Base-by-base conservation (phyloP, 2,797 vertebrate species). In the Bufotes viridis region DNA sequence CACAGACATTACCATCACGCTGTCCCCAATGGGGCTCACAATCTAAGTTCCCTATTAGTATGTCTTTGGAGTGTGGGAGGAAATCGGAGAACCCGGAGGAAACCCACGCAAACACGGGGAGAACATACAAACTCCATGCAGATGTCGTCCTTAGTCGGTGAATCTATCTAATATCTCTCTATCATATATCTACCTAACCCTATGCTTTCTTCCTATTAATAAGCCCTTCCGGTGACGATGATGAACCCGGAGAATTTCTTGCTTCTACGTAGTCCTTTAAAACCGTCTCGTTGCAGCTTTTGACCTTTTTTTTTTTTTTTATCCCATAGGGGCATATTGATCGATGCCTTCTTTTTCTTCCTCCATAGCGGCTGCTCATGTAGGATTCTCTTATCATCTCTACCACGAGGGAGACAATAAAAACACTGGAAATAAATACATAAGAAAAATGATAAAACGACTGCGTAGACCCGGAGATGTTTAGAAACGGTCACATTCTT, bases 361-460 rank as follows among this genome's bases (percentile, higher is more conserved):
- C 61, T 81, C 42, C 58, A 60, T 82, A 72, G 58, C 22, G 80
- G 42, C 61, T 57, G 58, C 22, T 57, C 57, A 53, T 22, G 22
- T 57, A 29, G 72, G 29, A 69, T 78, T 67, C n/a, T 42, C 29
- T 11, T 11, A 69, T 24, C 60, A 26, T 69, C 42, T 57, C 57
- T 74, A 79, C 60, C n/a, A 63, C 8, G 15, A 51, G 78, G 88
- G 90, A 91, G 49, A 14, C 22, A 91, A 91, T 81, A 88, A 90
- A 90, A 82, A 82, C 75, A 81, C 9, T 51, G 3, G 14, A 53
- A 76, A 78, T 10, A 78, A 78, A 55, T 55, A 55, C 11, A 53
- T 78, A 4, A 85, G 76, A 58, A 88, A 90, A 93, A 94, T 93
- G 94, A 92, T 93, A 92, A 95, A 78, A 24, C 2, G 1, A 24